These are phyloP conservation scores for Aethina tumida DNA, from an alignment of 1,140 invertebrate genomes.

Conservation along the genomic window DNA sequence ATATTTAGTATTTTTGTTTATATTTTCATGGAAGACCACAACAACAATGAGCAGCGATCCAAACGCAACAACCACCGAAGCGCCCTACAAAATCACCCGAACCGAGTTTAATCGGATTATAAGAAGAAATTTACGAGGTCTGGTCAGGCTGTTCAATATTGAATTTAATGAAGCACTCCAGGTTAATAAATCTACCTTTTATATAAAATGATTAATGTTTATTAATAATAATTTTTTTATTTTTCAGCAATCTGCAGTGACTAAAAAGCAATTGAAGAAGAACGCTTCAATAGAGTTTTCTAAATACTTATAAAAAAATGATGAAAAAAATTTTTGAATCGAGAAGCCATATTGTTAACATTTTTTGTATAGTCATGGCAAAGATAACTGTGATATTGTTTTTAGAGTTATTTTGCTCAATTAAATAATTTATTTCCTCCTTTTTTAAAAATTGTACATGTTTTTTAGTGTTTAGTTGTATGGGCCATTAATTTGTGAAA, in stretches of 20 bases:
- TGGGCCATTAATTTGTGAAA: no score
- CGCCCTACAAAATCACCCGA: constrained; percentile 34
- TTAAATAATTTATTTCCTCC: no score
- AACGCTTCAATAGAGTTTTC: constrained; percentile 20
- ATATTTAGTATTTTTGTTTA: neutral
- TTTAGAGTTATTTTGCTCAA: no score
- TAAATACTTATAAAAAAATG: constrained; percentile 22
- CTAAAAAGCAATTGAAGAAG: constrained; percentile 16
- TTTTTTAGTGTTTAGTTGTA: no score
- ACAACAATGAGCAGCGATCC: constrained; percentile 18
- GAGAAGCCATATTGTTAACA: no score
- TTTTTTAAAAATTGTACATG: no score
- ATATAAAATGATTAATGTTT: neutral
- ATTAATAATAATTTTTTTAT: constrained; percentile 5
- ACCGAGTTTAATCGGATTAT: constrained; percentile 31
- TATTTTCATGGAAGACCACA: constrained; percentile 7
- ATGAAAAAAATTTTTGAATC: no score
- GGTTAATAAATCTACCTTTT: constrained; percentile 29
- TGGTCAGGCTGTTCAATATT: constrained; percentile 40
- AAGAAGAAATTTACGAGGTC: constrained; percentile 38
- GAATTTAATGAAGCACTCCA: constrained; percentile 42
- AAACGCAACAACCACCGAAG: constrained; percentile 29
- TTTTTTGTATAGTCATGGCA: no score
- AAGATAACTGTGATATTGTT: no score
- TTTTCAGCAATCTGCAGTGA: constrained; percentile 22